Evolutionary conservation across 1,140 invertebrate genomes (phyloP).

Genomic region (Tenebrio molitor): DNA sequence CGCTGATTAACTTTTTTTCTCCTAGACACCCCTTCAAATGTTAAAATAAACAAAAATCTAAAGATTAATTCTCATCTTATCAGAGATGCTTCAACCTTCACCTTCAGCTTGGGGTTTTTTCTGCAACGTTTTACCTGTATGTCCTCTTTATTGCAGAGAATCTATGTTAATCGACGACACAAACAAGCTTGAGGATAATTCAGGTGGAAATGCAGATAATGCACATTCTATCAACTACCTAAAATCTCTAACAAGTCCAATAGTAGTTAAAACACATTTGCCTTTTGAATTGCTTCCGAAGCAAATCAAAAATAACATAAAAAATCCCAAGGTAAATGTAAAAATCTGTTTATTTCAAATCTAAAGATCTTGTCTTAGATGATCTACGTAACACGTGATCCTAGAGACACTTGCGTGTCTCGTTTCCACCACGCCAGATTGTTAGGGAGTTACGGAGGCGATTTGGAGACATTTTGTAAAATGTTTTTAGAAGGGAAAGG

Average conservation of each 20-base stretch:
- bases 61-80: too few relatives aligned
- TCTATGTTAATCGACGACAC: too few relatives aligned
- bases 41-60: too few relatives aligned
- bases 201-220: too few relatives aligned
- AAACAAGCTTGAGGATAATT: too few relatives aligned
- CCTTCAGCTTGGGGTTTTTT: too few relatives aligned
- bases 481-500: slow-evolving; percentile 3
- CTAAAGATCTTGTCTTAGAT: slow-evolving; percentile 71
- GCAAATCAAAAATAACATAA: slow-evolving; percentile 67
- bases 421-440: slow-evolving; percentile 79
- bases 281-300: slow-evolving; percentile 75
- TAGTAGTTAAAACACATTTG: too few relatives aligned
- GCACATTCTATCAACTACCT: slow-evolving; percentile 58
- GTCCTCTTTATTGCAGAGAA: too few relatives aligned
- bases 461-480: slow-evolving; percentile 71
- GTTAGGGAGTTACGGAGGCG: slow-evolving; percentile 71
- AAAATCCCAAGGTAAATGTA: slow-evolving; percentile 65
- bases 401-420: slow-evolving; percentile 83
- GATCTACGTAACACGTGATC: slow-evolving; percentile 83
- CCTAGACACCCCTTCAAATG: too few relatives aligned
- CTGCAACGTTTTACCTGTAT: too few relatives aligned
- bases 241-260: slow-evolving; percentile 62
- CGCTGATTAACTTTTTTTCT: too few relatives aligned
- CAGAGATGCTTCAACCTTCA: too few relatives aligned
- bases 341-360: slow-evolving; percentile 4